phyloP scores from a whole-genome alignment of 2,797 vertebrate species.

The Acipenser oxyrinchus region DNA sequence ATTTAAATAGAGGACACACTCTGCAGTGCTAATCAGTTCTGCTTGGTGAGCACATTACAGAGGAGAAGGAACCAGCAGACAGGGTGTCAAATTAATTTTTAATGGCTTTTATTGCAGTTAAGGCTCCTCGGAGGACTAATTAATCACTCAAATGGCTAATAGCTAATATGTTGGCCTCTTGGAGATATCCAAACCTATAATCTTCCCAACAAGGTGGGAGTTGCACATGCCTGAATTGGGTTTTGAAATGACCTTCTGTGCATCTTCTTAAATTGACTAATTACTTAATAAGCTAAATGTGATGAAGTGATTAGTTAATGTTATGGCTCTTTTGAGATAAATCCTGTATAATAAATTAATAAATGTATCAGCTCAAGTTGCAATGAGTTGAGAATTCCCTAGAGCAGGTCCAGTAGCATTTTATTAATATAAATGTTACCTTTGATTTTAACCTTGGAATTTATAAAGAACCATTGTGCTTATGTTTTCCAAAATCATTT shows the following conservation, averaged over 20 bases:
- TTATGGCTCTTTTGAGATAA: slow-evolving; percentile 11
- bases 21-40: slow-evolving; percentile 41
- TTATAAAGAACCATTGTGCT: no score
- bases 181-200: slow-evolving; percentile 12
- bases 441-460: no score
- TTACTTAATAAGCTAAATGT: slow-evolving; percentile 14
- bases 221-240: slow-evolving; percentile 1
- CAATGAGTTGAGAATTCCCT: no score
- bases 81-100: slow-evolving; percentile 50
- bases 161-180: neutral
- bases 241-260: slow-evolving; percentile 19
- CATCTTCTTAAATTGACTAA: slow-evolving; percentile 18
- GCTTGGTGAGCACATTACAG: slow-evolving; percentile 37
- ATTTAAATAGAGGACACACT: slow-evolving; percentile 25
- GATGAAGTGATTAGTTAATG: slow-evolving; percentile 17
- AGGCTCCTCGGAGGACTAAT: slow-evolving; percentile 24
- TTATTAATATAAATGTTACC: no score
- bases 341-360: neutral
- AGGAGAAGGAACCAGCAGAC: slow-evolving; percentile 35
- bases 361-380: no score
- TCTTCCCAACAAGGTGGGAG: slow-evolving; percentile 10
- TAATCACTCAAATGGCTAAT: slow-evolving; percentile 17
- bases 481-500: no score
- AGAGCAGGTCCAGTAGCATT: no score
- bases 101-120: slow-evolving; percentile 44